phyloP scores from a whole-genome alignment of 2,888 invertebrate species.

The Hedychridium roseum region DNA sequence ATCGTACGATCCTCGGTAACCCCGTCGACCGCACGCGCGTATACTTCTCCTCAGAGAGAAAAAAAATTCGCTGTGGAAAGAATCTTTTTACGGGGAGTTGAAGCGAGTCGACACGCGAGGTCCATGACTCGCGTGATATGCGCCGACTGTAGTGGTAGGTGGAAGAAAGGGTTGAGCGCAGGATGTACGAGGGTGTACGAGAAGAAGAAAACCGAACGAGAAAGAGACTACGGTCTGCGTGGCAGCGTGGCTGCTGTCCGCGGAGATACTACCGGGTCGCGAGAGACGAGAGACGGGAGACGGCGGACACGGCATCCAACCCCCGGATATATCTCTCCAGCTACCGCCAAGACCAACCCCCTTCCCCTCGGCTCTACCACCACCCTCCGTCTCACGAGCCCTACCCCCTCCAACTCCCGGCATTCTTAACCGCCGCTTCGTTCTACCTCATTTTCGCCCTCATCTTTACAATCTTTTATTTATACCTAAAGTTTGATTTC shows the following conservation, averaged over 20 bases:
- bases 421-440: slow-evolving; percentile 1
- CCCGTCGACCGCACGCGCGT: no score
- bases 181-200: slow-evolving; percentile 9
- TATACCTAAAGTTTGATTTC: no score
- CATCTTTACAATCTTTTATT: no score
- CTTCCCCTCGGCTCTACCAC: slow-evolving; percentile 30
- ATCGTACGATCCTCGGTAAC: no score
- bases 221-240: slow-evolving; percentile 15
- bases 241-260: slow-evolving; percentile 49
- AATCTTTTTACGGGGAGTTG: background rate
- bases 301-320: slow-evolving; percentile 47
- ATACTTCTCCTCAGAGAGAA: no score
- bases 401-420: slow-evolving; percentile 6
- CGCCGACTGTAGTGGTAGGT: no score
- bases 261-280: slow-evolving; percentile 56
- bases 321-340: slow-evolving; percentile 40
- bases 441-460: slow-evolving; percentile 9
- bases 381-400: slow-evolving; percentile 8
- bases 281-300: no score
- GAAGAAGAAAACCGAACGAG: slow-evolving; percentile 2
- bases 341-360: slow-evolving; percentile 32
- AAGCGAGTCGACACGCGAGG: background rate
- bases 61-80: no score
- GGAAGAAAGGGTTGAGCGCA: no score
- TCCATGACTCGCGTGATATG: background rate